Conservation (phyloP, 2,888 invertebrate species). For the Monoplex corrugatus region DNA sequence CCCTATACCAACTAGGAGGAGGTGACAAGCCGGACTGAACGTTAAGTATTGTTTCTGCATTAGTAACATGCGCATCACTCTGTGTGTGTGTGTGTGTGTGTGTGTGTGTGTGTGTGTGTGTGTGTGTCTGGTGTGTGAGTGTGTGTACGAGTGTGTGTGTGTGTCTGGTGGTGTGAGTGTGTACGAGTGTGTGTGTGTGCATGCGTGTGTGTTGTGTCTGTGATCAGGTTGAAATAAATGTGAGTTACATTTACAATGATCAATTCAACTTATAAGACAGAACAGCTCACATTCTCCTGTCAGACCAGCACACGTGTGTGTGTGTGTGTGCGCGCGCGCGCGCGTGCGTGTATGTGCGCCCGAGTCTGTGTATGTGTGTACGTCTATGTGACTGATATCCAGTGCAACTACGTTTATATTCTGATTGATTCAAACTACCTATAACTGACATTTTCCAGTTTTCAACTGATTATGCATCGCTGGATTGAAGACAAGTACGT, state of each 20-base stretch:
- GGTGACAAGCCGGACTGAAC: too few species aligned
- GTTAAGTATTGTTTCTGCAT: too few species aligned
- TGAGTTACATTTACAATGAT: too few species aligned
- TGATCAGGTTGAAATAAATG: not conserved
- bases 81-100: too few species aligned
- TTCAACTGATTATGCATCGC: slow-evolving; percentile 7
- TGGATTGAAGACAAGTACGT: too few species aligned
- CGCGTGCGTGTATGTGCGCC: not conserved
- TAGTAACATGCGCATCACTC: too few species aligned
- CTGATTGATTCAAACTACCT: not conserved
- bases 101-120: too few species aligned
- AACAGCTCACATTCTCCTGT: too few species aligned
- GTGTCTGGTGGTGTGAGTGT: not conserved
- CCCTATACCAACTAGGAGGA: too few species aligned
- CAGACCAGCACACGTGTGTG: not conserved
- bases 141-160: not conserved
- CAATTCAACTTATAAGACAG: too few species aligned
- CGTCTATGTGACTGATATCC: not conserved
- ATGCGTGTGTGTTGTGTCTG: not conserved
- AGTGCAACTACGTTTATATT: not conserved
- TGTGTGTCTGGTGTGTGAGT: too few species aligned
- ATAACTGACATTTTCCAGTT: not conserved
- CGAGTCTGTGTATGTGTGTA: not conserved
- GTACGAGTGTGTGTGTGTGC: not conserved
- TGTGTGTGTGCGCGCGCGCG: not conserved